Conservation (phyloP, 2,888 invertebrate species). For the Diploptera punctata region DNA sequence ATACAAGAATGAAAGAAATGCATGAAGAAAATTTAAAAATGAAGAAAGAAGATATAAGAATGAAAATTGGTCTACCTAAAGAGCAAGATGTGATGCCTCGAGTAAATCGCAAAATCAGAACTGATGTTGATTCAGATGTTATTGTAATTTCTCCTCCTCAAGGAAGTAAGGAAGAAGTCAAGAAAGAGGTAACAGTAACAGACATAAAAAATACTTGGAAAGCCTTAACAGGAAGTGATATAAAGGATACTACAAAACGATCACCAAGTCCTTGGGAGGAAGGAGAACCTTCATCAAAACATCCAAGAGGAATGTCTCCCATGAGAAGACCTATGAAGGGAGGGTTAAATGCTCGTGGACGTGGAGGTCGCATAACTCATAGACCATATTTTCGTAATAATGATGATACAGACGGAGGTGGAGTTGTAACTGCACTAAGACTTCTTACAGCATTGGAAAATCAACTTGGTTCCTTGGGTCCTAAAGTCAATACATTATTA, state of each 20-base stretch:
- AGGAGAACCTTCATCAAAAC: constrained; percentile 41
- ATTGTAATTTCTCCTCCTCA: constrained; percentile 38
- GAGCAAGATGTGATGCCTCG: constrained; percentile 46
- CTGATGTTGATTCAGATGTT: not conserved
- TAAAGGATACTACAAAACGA: constrained; percentile 47
- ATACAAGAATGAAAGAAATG: constrained; percentile 78
- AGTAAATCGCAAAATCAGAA: not conserved
- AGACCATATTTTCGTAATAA: constrained; percentile 25
- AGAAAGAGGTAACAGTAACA: constrained; percentile 45
- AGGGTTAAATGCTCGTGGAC: not conserved
- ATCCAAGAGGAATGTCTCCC: not conserved
- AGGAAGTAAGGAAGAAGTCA: constrained; percentile 47
- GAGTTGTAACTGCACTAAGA: constrained; percentile 69
- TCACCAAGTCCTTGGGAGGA: constrained; percentile 56
- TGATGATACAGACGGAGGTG: not conserved
- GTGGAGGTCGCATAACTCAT: not conserved
- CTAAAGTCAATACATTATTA: constrained; percentile 75
- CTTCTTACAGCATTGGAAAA: constrained; percentile 82
- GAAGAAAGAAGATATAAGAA: constrained; percentile 72
- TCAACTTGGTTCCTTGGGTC: constrained; percentile 83
- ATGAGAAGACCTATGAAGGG: not conserved
- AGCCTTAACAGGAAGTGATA: constrained; percentile 47
- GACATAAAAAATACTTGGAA: constrained; percentile 48
- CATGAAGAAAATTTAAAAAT: constrained; percentile 72
- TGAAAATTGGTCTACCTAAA: constrained; percentile 62